phyloP scores from a whole-genome alignment of 2,113 vertebrate genomes.

The Andinoacara biseriatus region DNA sequence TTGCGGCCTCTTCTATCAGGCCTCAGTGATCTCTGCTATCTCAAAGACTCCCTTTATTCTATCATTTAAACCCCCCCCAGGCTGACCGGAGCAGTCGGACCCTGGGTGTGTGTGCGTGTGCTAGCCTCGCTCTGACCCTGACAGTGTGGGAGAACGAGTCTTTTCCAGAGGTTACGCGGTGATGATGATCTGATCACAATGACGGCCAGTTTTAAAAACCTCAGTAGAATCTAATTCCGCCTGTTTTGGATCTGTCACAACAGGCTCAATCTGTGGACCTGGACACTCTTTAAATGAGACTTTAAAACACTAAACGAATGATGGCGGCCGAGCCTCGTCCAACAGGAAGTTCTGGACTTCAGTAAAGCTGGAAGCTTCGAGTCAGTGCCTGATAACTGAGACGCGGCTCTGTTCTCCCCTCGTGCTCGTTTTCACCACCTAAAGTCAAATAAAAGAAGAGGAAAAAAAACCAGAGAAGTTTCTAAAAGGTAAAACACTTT shows the following conservation, averaged over 20 bases:
- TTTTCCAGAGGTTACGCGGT: too few species aligned
- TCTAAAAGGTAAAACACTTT: background rate
- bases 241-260: background rate
- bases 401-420: background rate
- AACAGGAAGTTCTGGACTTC: fast-evolving
- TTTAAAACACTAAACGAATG: too few species aligned
- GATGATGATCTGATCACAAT: too few species aligned
- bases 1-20: slow-evolving; percentile 51
- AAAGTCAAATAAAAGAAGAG: background rate
- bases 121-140: slow-evolving; percentile 36
- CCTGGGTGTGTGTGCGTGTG: slow-evolving; percentile 33
- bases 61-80: slow-evolving; percentile 61
- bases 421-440: background rate
- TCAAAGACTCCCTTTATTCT: slow-evolving; percentile 64
- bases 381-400: background rate
- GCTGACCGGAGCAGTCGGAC: slow-evolving; percentile 56
- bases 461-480: background rate
- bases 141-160: background rate
- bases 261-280: too few species aligned
- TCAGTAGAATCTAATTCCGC: background rate
- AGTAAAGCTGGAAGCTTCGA: background rate
- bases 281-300: too few species aligned
- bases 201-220: background rate
- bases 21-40: slow-evolving; percentile 49
- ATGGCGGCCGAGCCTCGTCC: background rate